Base-by-base conservation (phyloP, 1,140 invertebrate genomes). In the Polypedilum vanderplanki region DNA sequence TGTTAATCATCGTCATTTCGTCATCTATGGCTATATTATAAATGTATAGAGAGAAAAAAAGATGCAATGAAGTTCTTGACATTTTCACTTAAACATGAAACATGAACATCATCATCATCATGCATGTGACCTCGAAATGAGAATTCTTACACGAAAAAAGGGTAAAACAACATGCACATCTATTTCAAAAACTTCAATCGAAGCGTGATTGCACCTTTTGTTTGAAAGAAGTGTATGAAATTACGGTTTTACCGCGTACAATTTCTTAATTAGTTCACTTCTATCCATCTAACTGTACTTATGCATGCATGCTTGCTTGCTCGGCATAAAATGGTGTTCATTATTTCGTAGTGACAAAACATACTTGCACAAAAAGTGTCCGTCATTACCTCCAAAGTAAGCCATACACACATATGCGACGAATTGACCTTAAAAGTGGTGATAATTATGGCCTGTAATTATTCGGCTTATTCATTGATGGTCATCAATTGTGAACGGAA, bases 101-200 rank as follows among this genome's bases (percentile, higher is more conserved):
- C 46, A 57, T 57, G 46, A 57, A n/a, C 46, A 57, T 57, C 41
- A 46, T 46, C 41, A 46, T 46, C 46, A 57, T 57, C 46, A 57
- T 57, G 46, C 46, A 57, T 57, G 46, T 57, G 46, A 57, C 46
- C 46, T 57, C 46, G 46, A 57, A 57, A 57, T 57, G 46, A 57
- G n/a, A n/a, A n/a, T 57, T 57, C 46, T 33, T 33, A 33, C 24
- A 33, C 24, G 24, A 33, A 33, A 33, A 33, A 33, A 33, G 5
- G 24, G 24, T 33, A n/a, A n/a, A n/a, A n/a, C n/a, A n/a, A 33
- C 24, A 33, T 33, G 24, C 24, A 33, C 24, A 33, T 33, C 24
- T 33, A 33, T 33, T 33, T 33, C 24, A 33, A 33, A 33, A 33
- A 33, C 24, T 33, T 33, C 24, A 33, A 57, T 57, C n/a, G 46